These are phyloP conservation scores for Lagocephalus sceleratus DNA, from an alignment of 2,797 vertebrate species.

Conservation along the genomic window DNA sequence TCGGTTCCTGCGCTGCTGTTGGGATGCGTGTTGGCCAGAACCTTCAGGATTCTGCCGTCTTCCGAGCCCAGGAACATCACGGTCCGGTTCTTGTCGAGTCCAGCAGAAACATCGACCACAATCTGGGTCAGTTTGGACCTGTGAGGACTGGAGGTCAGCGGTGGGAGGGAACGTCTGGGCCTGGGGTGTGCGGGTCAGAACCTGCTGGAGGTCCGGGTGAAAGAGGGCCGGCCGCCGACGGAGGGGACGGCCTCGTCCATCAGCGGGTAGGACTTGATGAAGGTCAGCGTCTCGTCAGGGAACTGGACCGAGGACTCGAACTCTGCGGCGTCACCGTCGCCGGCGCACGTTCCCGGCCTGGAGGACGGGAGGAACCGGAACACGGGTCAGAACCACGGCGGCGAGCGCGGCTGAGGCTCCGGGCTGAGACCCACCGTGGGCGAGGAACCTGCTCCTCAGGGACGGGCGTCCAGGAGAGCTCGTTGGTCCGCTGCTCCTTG, in stretches of 20 bases:
- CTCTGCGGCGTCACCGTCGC: conserved; percentile 82
- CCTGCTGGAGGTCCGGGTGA: conserved; percentile 89
- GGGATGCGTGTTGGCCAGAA: conserved; percentile 82
- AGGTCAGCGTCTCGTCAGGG: conserved; percentile 88
- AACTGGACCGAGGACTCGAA: conserved; percentile 89
- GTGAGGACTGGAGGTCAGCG: no score
- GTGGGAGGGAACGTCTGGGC: no score
- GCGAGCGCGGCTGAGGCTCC: neutral
- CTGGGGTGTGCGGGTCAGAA: no score
- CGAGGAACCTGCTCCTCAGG: conserved; percentile 89
- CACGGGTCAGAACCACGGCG: neutral
- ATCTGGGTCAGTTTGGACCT: conserved; percentile 90
- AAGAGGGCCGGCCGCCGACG: conserved; percentile 84
- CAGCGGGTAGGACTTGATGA: conserved; percentile 92
- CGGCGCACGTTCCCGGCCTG: conserved; percentile 92
- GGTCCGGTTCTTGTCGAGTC: conserved; percentile 86
- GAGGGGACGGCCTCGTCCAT: conserved; percentile 91
- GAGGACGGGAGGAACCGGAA: neutral
- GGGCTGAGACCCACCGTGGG: conserved; percentile 77
- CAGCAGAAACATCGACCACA: conserved; percentile 84
- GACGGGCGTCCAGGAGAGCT: conserved; percentile 91
- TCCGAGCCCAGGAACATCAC: conserved; percentile 93
- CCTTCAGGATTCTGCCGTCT: conserved; percentile 89
- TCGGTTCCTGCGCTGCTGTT: conserved; percentile 81
- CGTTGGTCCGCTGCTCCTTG: conserved; percentile 91